These are phyloP conservation scores for Sinonovacula constricta DNA, from an alignment of 1,140 invertebrate genomes.

Conservation along the genomic window DNA sequence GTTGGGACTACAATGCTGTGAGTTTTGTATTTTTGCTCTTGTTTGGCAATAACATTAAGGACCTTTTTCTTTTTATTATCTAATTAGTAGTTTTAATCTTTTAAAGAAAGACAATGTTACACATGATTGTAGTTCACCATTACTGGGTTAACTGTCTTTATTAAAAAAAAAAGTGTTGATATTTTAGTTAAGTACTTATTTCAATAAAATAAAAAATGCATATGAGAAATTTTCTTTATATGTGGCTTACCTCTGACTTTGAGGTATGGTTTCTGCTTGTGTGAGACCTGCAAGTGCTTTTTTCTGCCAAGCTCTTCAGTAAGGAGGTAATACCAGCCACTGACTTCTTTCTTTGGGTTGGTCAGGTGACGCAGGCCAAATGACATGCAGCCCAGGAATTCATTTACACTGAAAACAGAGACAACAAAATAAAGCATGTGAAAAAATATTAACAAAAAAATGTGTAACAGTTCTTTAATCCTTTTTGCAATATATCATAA, in stretches of 20 bases:
- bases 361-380: conserved; percentile 85
- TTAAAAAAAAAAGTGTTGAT: not conserved
- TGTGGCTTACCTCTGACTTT: conserved; percentile 61
- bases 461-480: too few species aligned
- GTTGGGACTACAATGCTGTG: too few species aligned
- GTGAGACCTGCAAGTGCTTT: conserved; percentile 75
- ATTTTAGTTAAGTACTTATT: not conserved
- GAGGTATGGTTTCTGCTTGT: conserved; percentile 56
- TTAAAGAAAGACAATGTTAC: too few species aligned
- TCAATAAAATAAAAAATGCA: not conserved
- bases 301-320: conserved; percentile 80
- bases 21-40: too few species aligned
- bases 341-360: conserved; percentile 80
- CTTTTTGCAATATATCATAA: too few species aligned
- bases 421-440: too few species aligned
- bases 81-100: too few species aligned
- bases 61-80: too few species aligned
- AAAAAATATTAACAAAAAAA: too few species aligned
- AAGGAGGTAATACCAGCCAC: conserved; percentile 80
- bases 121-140: too few species aligned
- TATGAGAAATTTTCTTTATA: not conserved
- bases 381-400: conserved; percentile 89
- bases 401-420: conserved; percentile 84
- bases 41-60: too few species aligned
- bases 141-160: too few species aligned